A percentile compares a stretch with the other conserved stretches of the same genome.
Conservation (phyloP, 2,888 invertebrate species). For the Griposia aprilina region DNA sequence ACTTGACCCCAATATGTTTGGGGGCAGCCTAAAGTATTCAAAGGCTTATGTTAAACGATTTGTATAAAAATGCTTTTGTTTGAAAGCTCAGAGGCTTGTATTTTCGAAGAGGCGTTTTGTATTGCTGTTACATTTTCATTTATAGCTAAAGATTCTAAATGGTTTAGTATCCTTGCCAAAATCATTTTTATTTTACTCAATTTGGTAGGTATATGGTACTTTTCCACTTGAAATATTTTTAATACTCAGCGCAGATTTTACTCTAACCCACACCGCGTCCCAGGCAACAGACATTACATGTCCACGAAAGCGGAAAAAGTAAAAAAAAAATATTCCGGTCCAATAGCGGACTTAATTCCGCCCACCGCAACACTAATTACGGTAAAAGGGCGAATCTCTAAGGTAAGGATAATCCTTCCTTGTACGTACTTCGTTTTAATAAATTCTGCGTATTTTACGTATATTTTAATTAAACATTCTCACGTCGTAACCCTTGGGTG, state of each 20-base stretch:
- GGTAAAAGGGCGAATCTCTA: conserved; percentile 73
- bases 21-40: background rate
- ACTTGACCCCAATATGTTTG: conserved; percentile 10
- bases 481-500: conserved; percentile 68
- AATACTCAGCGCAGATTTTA: conserved; percentile 9
- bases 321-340: conserved; percentile 45
- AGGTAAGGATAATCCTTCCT: conserved; percentile 78
- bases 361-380: conserved; percentile 75
- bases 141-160: background rate
- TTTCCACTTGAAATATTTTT: conserved; percentile 6
- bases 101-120: background rate
- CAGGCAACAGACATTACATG: conserved; percentile 15
- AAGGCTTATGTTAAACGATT: background rate
- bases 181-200: background rate
- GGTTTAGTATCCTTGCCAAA: background rate
- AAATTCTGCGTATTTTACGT: conserved; percentile 76
- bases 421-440: conserved; percentile 77
- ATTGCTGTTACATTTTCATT: background rate
- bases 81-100: background rate
- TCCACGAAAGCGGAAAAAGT: conserved; percentile 41
- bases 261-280: background rate
- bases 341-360: conserved; percentile 58
- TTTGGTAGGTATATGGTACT: no score
- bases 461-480: conserved; percentile 83
- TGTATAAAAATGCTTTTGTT: background rate